phyloP scores from a whole-genome alignment of 2,797 vertebrate species.

The Hypotaenidia philippensis region DNA sequence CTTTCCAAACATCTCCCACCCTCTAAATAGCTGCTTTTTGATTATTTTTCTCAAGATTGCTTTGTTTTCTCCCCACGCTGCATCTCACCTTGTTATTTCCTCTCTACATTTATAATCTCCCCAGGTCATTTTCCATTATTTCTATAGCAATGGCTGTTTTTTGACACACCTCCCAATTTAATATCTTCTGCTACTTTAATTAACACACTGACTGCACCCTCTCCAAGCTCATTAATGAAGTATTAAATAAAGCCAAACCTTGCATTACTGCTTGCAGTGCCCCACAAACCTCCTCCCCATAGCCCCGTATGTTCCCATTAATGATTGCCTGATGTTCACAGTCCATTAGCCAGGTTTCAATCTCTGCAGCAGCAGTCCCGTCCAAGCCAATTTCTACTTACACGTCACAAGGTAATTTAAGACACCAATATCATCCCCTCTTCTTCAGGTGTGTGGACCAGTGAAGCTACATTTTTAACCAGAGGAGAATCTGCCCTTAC shows the following conservation, averaged over 20 bases:
- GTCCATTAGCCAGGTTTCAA: slow-evolving; percentile 40
- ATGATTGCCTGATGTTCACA: neutral
- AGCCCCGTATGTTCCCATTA: slow-evolving; percentile 16
- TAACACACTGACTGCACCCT: slow-evolving; percentile 33
- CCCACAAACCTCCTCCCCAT: slow-evolving; percentile 31
- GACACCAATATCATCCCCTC: neutral
- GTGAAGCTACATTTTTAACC: neutral
- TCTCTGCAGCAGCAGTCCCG: neutral
- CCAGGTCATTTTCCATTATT: slow-evolving; percentile 40
- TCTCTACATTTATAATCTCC: slow-evolving; percentile 25
- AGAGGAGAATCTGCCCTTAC: neutral
- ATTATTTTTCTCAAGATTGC: slow-evolving; percentile 29
- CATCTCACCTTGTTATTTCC: slow-evolving; percentile 53
- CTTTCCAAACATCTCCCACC: slow-evolving; percentile 14
- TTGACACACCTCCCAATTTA: slow-evolving; percentile 42
- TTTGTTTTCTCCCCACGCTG: slow-evolving; percentile 41
- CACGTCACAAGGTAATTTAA: slow-evolving; percentile 23
- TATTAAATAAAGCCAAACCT: slow-evolving; percentile 54
- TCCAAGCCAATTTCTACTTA: slow-evolving; percentile 35
- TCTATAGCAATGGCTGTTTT: slow-evolving; percentile 17
- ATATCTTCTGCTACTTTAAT: slow-evolving; percentile 48
- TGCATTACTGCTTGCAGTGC: slow-evolving; percentile 27
- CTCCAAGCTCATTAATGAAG: slow-evolving; percentile 37
- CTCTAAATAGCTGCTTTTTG: slow-evolving; percentile 23
- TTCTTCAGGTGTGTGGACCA: neutral